Evolutionary conservation across 2,113 vertebrate species (phyloP), one percentile per base, ranked within the genome.

Genomic region (Tetrao urogallus): DNA sequence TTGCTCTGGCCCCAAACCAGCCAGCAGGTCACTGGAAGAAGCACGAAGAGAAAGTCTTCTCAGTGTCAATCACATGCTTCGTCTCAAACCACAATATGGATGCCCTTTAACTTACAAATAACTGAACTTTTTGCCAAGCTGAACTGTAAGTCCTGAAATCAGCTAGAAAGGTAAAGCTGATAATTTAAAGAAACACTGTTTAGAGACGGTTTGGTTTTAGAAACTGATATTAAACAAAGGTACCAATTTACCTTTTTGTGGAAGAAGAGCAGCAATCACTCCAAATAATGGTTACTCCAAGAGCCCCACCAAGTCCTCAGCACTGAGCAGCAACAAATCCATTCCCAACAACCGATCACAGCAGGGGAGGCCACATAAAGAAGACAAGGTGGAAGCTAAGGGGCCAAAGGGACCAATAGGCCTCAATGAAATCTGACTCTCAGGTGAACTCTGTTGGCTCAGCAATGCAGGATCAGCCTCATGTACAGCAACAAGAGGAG

Each of bases 401-500:
- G 28, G 42, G 28, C 42, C 22, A 30, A 22, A 6, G 30, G 28
- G 42, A 20, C 42, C 22, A 30, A 24, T 7, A 13, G 5, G 4
- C 42, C 42, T 11, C 1, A 3, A 11, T 40, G 40, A 22, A 24
- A 66, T 38, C 12, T 0, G 2, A 4, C 43, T 8, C 50, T 16
- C 2, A 10, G 0, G 36, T 7, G 21, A 63, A 12, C n/a, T 20
- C 38, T 2, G 8, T 19, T 10, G 2, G 5, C 17, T 27, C 11
- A 4, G 45, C 38, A 3, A 5, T 0, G 4, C 15, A 8, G n/a
- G 79, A 48, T 6, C 0, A 3, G 42, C 22, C 15, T 19, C 1
- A 13, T 34, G 19, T 9, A 5, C 13, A 27, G 30, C 21, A 70
- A 13, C 1, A 4, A 13, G 45, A 1, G 13, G 34, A 34, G 72